Evolutionary conservation across 2,888 invertebrate species (phyloP).

Genomic region (Cepaea hortensis): DNA sequence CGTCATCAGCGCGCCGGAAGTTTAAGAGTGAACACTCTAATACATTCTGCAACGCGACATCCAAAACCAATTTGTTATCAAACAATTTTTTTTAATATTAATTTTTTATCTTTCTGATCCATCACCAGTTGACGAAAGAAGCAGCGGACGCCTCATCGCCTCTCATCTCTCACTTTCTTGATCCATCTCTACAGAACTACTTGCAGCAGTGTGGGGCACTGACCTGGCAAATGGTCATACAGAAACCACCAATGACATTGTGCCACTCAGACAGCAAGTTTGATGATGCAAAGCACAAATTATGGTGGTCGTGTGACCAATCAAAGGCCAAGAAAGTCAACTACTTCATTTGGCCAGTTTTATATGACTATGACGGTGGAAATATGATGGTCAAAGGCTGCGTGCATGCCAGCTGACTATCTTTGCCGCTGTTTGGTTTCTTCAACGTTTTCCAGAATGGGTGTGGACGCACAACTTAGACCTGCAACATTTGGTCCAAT

Average conservation of each 20-base stretch:
- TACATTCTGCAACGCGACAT: too few relatives aligned
- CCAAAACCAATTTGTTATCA: too few relatives aligned
- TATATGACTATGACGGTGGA: constrained; percentile 67
- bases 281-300: constrained; percentile 65
- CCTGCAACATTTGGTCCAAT: too few relatives aligned
- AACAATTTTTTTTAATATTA: too few relatives aligned
- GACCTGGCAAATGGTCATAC: constrained; percentile 72
- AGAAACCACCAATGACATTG: constrained; percentile 67
- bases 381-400: constrained; percentile 70
- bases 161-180: constrained; percentile 49
- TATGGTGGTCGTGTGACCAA: constrained; percentile 72
- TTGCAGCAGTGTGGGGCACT: constrained; percentile 61
- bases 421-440: neutral
- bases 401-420: constrained; percentile 60
- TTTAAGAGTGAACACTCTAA: too few relatives aligned
- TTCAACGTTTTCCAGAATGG: too few relatives aligned
- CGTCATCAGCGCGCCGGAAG: too few relatives aligned
- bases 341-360: constrained; percentile 69
- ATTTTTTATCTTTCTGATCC: too few relatives aligned
- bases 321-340: constrained; percentile 60
- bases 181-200: constrained; percentile 58
- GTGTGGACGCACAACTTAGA: too few relatives aligned
- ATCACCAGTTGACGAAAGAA: constrained; percentile 54
- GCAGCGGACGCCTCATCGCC: constrained; percentile 48
- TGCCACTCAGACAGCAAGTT: constrained; percentile 58